Percentiles rank a stretch among this genome's conserved stretches.
Evolutionary conservation across 1,140 invertebrate genomes (phyloP).

Genomic region (Saxidomus purpurata): DNA sequence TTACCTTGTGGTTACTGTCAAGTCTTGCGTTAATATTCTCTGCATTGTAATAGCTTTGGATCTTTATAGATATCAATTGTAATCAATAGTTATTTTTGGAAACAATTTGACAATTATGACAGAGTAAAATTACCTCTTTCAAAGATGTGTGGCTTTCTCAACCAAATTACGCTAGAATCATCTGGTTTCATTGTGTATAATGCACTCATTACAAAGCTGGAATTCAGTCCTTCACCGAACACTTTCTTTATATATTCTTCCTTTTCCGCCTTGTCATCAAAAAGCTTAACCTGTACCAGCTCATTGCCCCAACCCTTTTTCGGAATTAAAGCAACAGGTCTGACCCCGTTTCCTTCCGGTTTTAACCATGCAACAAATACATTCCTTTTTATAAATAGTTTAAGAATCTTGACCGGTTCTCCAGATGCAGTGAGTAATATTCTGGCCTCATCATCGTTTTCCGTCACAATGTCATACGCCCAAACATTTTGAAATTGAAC

Average conservation of each 20-base stretch:
- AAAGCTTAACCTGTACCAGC: neutral
- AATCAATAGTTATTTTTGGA: no score
- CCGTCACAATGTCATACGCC: neutral
- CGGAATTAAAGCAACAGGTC: neutral
- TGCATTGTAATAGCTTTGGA: no score
- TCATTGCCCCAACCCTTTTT: neutral
- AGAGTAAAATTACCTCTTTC: neutral
- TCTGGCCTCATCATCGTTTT: neutral
- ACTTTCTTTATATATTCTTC: neutral
- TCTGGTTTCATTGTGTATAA: neutral
- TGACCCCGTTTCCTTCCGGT: neutral
- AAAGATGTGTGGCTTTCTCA: neutral
- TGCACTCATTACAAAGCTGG: neutral
- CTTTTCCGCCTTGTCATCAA: neutral
- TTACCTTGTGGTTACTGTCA: no score
- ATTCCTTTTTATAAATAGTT: neutral
- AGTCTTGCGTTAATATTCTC: no score
- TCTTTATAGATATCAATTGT: no score
- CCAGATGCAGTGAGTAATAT: neutral
- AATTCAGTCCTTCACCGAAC: neutral
- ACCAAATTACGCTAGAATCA: neutral
- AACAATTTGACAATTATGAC: no score
- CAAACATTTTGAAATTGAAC: neutral
- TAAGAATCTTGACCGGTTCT: neutral
- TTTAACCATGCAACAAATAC: constrained; percentile 2